These are phyloP conservation scores for Criorhina ranunculi DNA, from an alignment of 2,888 invertebrate genomes.

Conservation along the genomic window DNA sequence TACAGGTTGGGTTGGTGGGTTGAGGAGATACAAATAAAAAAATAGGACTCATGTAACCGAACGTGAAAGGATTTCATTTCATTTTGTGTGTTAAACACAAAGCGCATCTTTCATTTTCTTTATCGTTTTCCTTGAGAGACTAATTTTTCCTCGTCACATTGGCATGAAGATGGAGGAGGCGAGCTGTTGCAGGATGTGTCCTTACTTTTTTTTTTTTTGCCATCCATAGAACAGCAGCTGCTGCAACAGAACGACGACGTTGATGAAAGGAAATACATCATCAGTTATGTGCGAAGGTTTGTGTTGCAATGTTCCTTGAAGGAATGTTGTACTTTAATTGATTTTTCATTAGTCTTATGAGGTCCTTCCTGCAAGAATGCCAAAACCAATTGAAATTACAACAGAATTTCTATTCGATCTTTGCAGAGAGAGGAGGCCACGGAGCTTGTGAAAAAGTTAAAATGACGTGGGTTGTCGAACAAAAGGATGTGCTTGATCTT, in stretches of 20 bases:
- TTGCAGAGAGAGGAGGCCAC: background rate
- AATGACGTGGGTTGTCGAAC: too few relatives aligned
- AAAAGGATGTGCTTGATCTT: too few relatives aligned
- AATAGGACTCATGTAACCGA: constrained; percentile 68
- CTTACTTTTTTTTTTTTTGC: constrained; percentile 20
- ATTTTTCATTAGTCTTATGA: constrained; percentile 75
- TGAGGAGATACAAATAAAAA: constrained; percentile 44
- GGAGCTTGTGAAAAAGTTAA: too few relatives aligned
- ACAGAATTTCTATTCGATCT: constrained; percentile 6
- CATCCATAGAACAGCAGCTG: constrained; percentile 51
- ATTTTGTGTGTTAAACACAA: constrained; percentile 76
- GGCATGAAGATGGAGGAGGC: constrained; percentile 33
- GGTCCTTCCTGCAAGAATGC: constrained; percentile 15
- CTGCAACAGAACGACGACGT: constrained; percentile 52
- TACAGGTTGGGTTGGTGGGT: background rate
- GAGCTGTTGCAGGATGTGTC: constrained; percentile 8
- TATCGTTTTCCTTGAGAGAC: constrained; percentile 70
- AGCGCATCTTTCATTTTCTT: constrained; percentile 76
- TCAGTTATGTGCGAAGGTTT: constrained; percentile 53
- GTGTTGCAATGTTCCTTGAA: constrained; percentile 25
- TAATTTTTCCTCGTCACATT: constrained; percentile 76
- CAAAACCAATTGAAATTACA: constrained; percentile 41
- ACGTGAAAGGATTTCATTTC: constrained; percentile 75
- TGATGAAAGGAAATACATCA: constrained; percentile 75
- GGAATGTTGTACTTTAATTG: constrained; percentile 69